Evolutionary conservation across 2,888 invertebrate species (phyloP).

Genomic region (Nemapogon koenigi): DNA sequence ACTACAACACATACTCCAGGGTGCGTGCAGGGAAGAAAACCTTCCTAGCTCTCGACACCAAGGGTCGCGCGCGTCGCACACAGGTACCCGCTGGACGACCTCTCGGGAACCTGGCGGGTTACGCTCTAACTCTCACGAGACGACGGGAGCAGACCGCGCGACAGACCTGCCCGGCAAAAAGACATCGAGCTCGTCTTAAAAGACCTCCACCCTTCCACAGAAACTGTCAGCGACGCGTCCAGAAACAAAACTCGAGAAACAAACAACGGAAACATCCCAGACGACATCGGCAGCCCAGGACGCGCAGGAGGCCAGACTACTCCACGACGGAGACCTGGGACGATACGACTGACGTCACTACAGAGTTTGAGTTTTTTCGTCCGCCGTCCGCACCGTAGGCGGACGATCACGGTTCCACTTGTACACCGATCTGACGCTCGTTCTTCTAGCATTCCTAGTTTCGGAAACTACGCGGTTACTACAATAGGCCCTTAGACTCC

Average conservation of each 20-base stretch:
- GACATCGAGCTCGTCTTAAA: constrained; percentile 51
- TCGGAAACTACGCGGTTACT: no score
- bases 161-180: constrained; percentile 40
- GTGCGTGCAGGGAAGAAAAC: constrained; percentile 70
- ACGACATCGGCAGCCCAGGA: constrained; percentile 55
- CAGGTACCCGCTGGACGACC: constrained; percentile 71
- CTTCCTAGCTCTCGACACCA: constrained; percentile 79
- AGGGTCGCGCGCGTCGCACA: constrained; percentile 75
- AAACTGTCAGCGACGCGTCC: constrained; percentile 55
- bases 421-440: no score
- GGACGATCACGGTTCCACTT: constrained; percentile 59
- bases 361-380: constrained; percentile 63
- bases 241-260: constrained; percentile 44
- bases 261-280: constrained; percentile 41
- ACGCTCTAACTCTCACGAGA: constrained; percentile 63
- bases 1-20: constrained; percentile 86
- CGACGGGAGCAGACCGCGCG: constrained; percentile 41
- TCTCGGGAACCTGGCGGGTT: constrained; percentile 76
- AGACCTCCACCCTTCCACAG: constrained; percentile 46
- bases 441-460: no score
- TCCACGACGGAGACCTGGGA: constrained; percentile 55
- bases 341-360: constrained; percentile 56
- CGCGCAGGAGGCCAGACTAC: constrained; percentile 56
- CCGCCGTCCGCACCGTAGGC: constrained; percentile 63
- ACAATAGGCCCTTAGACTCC: no score